phyloP scores from a whole-genome alignment of 2,888 invertebrate genomes.

The Stegana nigrithorax region DNA sequence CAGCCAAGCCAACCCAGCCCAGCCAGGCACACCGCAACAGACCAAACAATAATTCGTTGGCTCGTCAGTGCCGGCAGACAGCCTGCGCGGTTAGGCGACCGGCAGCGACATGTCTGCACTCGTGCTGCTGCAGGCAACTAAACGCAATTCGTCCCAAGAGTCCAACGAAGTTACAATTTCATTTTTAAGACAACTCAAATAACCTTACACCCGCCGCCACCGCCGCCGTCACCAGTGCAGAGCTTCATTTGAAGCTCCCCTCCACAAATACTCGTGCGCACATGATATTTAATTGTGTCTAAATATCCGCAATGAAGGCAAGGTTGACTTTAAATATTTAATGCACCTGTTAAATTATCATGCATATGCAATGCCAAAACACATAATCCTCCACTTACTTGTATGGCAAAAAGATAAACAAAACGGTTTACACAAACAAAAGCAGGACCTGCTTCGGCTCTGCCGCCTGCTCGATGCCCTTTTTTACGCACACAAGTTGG shows the following conservation, averaged over 20 bases:
- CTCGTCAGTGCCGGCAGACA: constrained; percentile 35
- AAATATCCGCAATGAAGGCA: no score
- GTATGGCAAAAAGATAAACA: no score
- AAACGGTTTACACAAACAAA: no score
- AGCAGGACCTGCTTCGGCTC: no score
- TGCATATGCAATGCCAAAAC: not conserved
- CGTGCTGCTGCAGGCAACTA: constrained; percentile 42
- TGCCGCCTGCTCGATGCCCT: no score
- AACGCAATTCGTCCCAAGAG: constrained; percentile 52
- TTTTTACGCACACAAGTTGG: no score
- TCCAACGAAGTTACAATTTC: constrained; percentile 56
- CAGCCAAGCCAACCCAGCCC: not conserved
- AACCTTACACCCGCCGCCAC: no score
- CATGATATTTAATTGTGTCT: constrained; percentile 2
- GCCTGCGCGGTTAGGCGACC: not conserved
- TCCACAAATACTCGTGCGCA: no score
- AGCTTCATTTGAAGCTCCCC: no score
- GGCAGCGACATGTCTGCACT: no score
- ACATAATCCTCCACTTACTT: not conserved
- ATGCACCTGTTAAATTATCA: constrained; percentile 4
- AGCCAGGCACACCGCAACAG: not conserved
- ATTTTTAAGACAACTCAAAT: constrained; percentile 53
- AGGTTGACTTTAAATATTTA: not conserved
- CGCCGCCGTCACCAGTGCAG: no score
- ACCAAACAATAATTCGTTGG: constrained; percentile 43